Conservation (phyloP, 2,113 vertebrate species). For the Microcebus ravelobensis region DNA sequence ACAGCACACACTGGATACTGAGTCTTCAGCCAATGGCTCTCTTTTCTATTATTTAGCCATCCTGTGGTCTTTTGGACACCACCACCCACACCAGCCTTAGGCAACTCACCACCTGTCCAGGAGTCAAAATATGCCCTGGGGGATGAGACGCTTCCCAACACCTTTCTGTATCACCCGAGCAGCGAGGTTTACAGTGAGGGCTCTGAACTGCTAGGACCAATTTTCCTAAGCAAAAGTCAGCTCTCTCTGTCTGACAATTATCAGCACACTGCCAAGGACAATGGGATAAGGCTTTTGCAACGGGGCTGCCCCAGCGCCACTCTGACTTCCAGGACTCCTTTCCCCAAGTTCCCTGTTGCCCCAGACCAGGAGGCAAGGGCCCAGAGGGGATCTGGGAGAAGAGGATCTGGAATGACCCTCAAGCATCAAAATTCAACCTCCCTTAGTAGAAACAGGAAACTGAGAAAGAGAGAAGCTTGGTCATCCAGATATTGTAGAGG, state of each 20-base stretch:
- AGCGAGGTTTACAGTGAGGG: neutral
- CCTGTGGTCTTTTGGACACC: too few relatives aligned
- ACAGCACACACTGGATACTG: too few relatives aligned
- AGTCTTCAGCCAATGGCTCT: too few relatives aligned
- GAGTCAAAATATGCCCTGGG: neutral
- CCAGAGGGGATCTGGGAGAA: neutral
- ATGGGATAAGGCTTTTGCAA: neutral
- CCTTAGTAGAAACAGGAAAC: neutral
- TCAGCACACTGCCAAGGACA: neutral
- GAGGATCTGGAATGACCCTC: neutral
- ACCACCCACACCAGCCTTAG: neutral
- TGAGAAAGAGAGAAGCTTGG: neutral
- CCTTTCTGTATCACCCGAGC: neutral
- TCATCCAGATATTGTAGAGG: neutral
- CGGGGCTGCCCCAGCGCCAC: neutral
- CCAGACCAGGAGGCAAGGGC: neutral
- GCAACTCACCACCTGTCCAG: neutral
- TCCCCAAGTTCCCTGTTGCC: neutral
- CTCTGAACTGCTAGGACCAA: neutral
- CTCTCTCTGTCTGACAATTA: neutral
- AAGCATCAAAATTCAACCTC: neutral
- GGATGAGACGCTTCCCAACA: neutral
- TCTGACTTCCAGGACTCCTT: neutral
- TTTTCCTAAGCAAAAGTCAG: neutral
- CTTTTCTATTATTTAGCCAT: too few relatives aligned